Evolutionary conservation across 2,113 vertebrate species (phyloP).

Genomic region (Phainopepla nitens): DNA sequence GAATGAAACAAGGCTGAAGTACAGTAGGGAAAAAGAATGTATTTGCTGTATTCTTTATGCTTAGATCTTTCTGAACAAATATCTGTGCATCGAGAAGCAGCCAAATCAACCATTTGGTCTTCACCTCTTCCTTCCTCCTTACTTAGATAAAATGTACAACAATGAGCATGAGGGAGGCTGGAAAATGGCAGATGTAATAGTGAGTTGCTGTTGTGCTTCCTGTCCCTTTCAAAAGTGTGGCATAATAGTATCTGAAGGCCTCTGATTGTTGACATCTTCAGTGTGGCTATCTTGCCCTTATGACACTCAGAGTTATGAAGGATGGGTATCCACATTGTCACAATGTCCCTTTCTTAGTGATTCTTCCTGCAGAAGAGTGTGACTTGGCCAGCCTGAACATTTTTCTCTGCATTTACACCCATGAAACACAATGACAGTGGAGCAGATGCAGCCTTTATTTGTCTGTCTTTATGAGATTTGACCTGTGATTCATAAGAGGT

Average conservation of each 20-base stretch:
- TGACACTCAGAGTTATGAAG: neutral
- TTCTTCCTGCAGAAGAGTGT: neutral
- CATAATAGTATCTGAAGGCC: neutral
- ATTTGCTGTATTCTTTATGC: neutral
- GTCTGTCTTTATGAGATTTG: neutral
- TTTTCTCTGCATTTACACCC: neutral
- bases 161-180: neutral
- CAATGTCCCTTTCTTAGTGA: neutral
- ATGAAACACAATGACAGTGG: neutral
- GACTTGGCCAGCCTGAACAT: neutral
- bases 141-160: neutral
- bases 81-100: neutral
- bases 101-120: neutral
- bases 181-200: neutral
- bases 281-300: neutral
- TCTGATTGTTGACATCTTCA: neutral
- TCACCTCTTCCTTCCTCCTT: neutral
- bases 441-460: neutral
- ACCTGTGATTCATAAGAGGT: neutral
- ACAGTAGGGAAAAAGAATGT: neutral
- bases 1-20: neutral
- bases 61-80: neutral
- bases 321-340: neutral
- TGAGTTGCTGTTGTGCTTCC: neutral
- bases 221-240: neutral